Base-by-base conservation (phyloP, 2,888 invertebrate genomes). In the Melitaea athalia region DNA sequence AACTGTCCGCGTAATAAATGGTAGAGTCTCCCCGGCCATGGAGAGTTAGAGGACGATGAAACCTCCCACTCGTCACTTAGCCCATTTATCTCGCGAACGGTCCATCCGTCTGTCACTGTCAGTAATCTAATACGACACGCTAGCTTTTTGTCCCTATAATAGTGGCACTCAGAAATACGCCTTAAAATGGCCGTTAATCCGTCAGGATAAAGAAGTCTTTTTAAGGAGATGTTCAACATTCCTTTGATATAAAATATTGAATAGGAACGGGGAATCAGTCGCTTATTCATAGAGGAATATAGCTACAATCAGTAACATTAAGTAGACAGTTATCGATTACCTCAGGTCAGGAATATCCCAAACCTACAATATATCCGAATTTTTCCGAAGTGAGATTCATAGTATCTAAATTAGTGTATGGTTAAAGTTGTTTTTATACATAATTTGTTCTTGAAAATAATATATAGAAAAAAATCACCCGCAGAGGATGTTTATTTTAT, bases 121-220 rank as follows among this genome's bases (percentile, higher is more conserved):
- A 85, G 86, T 92, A 92, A 92, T 92, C 91, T 90, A 91, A 92
- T 91, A 89, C 89, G 91, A 90, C 91, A 91, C 89, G 89, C 90
- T 84, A 86, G 85, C 89, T 92, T 92, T 91, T 89, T 90, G 88
- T 88, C 84, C 86, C 88, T 84, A 83, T 85, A 89, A 88, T 89
- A 88, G 86, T 84, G 81, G 86, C 84, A 85, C 83, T 87, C 81
- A 78, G 82, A 88, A 61, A 57, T 88, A 85, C 85, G 85, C 80
- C 85, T 84, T 85, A 83, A 84, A 89, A 86, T 82, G 85, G 79
- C 77, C 83, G 81, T 83, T 88, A 87, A 89, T 89, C 85, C 84
- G 80, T 85, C 85, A 85, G 81, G 78, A 81, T 83, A 85, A 81
- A 82, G 84, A 81, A 81, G 80, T 75, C 80, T 81, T 78, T 81